Percentiles rank a stretch among this genome's conserved stretches.
Evolutionary conservation across 2,797 vertebrate species (phyloP).

Genomic region (Girardinus metallicus): DNA sequence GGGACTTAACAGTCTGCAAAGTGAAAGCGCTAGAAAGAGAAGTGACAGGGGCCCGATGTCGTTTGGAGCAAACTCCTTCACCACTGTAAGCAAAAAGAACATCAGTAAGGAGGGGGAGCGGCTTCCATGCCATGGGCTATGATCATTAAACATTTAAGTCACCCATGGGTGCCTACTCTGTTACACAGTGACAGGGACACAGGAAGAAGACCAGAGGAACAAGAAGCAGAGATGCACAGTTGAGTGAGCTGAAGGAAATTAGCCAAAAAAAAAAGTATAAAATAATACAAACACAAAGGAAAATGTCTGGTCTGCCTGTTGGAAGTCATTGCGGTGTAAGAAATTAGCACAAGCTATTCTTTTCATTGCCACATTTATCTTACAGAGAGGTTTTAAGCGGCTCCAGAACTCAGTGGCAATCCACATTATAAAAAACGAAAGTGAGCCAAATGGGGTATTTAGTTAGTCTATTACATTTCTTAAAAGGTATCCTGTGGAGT

Average conservation of each 20-base stretch:
- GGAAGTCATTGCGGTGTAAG: neutral
- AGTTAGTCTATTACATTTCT: constrained; percentile 12
- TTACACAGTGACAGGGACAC: constrained; percentile 49
- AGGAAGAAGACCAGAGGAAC: constrained; percentile 27
- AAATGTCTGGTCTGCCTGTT: neutral
- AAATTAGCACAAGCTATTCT: neutral
- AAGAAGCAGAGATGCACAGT: constrained; percentile 39
- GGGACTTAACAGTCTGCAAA: constrained; percentile 65
- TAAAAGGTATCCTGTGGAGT: constrained; percentile 20
- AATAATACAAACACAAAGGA: neutral
- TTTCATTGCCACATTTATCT: constrained; percentile 6
- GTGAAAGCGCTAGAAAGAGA: constrained; percentile 57
- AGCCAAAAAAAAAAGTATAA: constrained; percentile 13
- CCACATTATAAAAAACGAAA: constrained; percentile 10
- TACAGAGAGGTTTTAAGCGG: constrained; percentile 11
- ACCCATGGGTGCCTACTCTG: constrained; percentile 49
- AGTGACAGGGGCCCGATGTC: constrained; percentile 69
- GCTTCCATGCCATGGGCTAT: constrained; percentile 40
- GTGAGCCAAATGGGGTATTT: neutral
- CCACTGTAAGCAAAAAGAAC: constrained; percentile 72
- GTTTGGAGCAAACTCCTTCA: constrained; percentile 64
- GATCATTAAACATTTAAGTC: constrained; percentile 74
- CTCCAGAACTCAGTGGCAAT: constrained; percentile 7
- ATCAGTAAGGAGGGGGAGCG: constrained; percentile 39
- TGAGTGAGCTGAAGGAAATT: constrained; percentile 7